Evolutionary conservation across 1,140 invertebrate genomes (phyloP).

Genomic region (Conus betulinus): DNA sequence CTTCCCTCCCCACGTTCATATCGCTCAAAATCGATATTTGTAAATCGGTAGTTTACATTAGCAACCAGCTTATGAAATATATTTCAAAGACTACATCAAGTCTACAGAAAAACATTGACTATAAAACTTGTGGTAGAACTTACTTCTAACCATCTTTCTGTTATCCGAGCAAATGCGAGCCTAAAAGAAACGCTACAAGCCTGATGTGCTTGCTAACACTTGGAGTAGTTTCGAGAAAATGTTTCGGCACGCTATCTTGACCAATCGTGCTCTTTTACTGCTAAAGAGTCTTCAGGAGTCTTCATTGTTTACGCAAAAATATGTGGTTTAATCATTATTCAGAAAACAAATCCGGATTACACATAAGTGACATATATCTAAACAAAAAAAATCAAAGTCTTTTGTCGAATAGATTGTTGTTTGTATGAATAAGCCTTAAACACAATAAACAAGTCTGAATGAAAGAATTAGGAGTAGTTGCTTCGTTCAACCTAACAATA

Average conservation of each 20-base stretch:
- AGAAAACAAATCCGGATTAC: no score
- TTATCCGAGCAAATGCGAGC: not conserved
- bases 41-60: slow-evolving; percentile 29
- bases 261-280: not conserved
- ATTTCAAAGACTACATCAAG: not conserved
- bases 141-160: slow-evolving; percentile 30
- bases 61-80: slow-evolving; percentile 13
- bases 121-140: not conserved
- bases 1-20: no score
- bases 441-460: not conserved
- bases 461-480: not conserved
- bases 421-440: not conserved
- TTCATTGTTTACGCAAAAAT: not conserved
- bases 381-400: not conserved
- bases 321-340: no score
- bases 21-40: no score
- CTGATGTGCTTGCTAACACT: not conserved
- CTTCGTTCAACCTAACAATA: no score
- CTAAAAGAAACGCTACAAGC: not conserved
- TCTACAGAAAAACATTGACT: not conserved
- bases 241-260: slow-evolving; percentile 8
- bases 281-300: not conserved
- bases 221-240: not conserved
- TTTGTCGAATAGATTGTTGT: not conserved
- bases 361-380: not conserved